phyloP scores from a whole-genome alignment of 2,113 vertebrate genomes.

The Phocoena sinus region DNA sequence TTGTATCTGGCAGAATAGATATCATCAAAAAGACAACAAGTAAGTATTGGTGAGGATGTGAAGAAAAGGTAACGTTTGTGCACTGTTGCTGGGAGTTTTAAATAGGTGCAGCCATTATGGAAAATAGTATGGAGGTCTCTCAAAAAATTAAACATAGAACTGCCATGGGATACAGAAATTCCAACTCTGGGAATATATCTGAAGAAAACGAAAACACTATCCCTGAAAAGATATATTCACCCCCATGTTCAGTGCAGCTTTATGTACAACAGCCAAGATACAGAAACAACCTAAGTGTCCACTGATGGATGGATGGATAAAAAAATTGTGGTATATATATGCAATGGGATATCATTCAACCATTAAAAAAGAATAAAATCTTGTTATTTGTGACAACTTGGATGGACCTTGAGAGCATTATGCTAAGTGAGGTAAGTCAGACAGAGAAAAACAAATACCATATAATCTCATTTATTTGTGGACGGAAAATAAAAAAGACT shows the following conservation, averaged over 20 bases:
- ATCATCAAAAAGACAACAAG: neutral
- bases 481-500: neutral
- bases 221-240: neutral
- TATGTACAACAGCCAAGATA: neutral
- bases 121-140: neutral
- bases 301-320: neutral
- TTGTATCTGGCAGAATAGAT: neutral
- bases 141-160: neutral
- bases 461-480: neutral
- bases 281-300: neutral
- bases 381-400: neutral
- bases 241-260: neutral
- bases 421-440: neutral
- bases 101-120: neutral
- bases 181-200: neutral
- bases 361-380: neutral
- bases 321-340: neutral
- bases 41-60: neutral
- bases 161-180: neutral
- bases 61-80: neutral
- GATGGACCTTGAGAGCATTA: neutral
- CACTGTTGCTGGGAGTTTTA: neutral
- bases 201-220: neutral
- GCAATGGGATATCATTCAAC: neutral
- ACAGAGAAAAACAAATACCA: neutral